phyloP scores from a whole-genome alignment of 2,113 vertebrate species.

The Megaptera novaeangliae region DNA sequence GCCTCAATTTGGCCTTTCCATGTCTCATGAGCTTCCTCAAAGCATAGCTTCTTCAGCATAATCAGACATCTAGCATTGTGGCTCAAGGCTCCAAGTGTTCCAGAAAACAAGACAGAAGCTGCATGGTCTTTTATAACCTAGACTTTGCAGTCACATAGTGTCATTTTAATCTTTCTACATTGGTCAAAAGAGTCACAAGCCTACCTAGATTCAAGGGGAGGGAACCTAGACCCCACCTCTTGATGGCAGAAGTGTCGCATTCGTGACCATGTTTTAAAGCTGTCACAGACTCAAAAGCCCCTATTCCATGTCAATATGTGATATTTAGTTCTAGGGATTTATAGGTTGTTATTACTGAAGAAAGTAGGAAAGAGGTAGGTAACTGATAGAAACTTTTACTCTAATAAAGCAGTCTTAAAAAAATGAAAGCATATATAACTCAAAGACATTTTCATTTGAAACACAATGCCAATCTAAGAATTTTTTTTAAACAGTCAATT shows the following conservation, averaged over 20 bases:
- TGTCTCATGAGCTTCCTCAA: not conserved
- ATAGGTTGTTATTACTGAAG: not conserved
- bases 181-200: not conserved
- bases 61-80: not conserved
- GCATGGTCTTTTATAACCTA: not conserved
- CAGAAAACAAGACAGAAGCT: not conserved
- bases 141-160: not conserved
- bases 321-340: not conserved
- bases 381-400: not conserved
- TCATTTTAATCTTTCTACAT: not conserved
- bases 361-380: not conserved
- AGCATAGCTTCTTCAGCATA: not conserved
- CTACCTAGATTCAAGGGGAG: not conserved
- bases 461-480: not conserved
- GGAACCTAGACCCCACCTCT: not conserved
- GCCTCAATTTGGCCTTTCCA: not conserved
- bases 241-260: not conserved
- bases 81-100: not conserved
- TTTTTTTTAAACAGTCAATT: not conserved
- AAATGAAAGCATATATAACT: not conserved
- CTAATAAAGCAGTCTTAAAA: not conserved
- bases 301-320: not conserved
- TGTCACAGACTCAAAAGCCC: not conserved
- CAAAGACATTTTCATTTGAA: constrained; percentile 32
- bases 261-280: not conserved